Percentiles rank a stretch among this genome's conserved stretches.
phyloP scores from a whole-genome alignment of 2,113 vertebrate genomes.

The Natator depressus region DNA sequence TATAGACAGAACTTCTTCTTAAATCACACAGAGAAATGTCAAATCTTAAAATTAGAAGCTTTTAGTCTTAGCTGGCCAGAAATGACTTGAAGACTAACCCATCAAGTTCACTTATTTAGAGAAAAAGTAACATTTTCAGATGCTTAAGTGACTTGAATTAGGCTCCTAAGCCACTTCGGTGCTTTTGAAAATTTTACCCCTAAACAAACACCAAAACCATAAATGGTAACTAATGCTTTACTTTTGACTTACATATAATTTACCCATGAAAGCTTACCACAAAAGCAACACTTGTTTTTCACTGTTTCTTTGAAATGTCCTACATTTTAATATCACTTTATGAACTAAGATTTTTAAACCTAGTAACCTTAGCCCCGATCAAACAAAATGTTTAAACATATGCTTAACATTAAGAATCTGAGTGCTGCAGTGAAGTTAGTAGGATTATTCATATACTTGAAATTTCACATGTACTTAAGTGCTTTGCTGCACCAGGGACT shows the following conservation, averaged over 20 bases:
- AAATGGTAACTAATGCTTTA: background rate
- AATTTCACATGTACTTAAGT: background rate
- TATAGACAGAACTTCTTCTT: background rate
- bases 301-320: background rate
- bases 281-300: background rate
- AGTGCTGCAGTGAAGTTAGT: background rate
- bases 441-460: background rate
- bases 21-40: background rate
- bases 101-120: background rate
- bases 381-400: background rate
- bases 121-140: background rate
- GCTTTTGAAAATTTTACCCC: background rate
- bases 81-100: background rate
- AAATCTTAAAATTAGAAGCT: background rate
- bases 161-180: background rate
- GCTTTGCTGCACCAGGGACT: background rate
- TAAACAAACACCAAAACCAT: background rate
- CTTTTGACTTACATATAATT: background rate
- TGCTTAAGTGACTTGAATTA: background rate
- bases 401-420: background rate
- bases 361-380: background rate
- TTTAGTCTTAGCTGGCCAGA: background rate
- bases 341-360: background rate
- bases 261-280: background rate
- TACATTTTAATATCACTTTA: background rate